Conservation (phyloP, 2,888 invertebrate species). For the Diarsia brunnea region DNA sequence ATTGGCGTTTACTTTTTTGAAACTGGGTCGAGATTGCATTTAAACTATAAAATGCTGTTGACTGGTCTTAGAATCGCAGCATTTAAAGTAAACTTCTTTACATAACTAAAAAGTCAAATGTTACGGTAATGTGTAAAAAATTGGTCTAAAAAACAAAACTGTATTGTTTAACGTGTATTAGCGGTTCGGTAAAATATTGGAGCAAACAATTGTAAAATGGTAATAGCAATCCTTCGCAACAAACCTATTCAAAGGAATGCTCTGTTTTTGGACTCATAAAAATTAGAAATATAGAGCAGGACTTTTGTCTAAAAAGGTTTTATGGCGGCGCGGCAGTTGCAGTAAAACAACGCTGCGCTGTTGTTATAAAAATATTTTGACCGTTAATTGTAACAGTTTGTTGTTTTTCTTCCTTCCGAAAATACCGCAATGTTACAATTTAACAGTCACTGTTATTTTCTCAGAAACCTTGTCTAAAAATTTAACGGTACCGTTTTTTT, state of each 20-base stretch:
- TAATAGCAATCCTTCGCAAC: constrained; percentile 28
- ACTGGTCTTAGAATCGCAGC: constrained; percentile 12
- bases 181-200: constrained; percentile 52
- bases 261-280: constrained; percentile 78
- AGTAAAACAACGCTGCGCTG: constrained; percentile 53
- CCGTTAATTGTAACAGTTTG: constrained; percentile 84
- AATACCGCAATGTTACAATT: constrained; percentile 52
- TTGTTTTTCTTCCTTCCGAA: constrained; percentile 62
- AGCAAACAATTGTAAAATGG: constrained; percentile 61
- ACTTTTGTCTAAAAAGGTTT: constrained; percentile 73
- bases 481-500: not conserved
- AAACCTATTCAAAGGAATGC: constrained; percentile 67
- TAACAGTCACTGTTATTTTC: constrained; percentile 51
- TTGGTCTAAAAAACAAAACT: constrained; percentile 59
- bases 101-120: constrained; percentile 19
- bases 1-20: constrained; percentile 38
- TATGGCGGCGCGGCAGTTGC: constrained; percentile 61
- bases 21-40: constrained; percentile 47
- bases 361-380: constrained; percentile 71
- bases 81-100: constrained; percentile 23
- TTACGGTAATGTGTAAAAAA: constrained; percentile 39
- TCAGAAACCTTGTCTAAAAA: constrained; percentile 24
- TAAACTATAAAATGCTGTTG: constrained; percentile 11
- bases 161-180: constrained; percentile 48
- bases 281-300: constrained; percentile 84